A percentile compares a stretch with the other conserved stretches of the same genome.
Conservation (phyloP, 2,888 invertebrate species). For the Nesidiocoris tenuis region DNA sequence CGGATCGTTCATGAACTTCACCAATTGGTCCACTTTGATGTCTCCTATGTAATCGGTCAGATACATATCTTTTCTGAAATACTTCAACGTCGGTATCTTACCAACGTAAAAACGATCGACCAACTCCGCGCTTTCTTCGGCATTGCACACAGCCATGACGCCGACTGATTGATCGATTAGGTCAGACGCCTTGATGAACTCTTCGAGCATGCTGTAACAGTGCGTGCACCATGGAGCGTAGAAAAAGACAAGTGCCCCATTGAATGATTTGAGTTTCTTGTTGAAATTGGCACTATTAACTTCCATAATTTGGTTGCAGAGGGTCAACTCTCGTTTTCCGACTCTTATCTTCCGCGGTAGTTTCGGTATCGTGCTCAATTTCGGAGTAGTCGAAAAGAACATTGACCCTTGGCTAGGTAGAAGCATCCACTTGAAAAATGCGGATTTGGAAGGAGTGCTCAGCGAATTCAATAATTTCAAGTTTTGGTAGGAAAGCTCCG, state of each 20-base stretch:
- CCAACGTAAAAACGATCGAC: conserved; percentile 24
- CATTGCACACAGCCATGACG: conserved; percentile 28
- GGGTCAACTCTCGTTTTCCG: background rate
- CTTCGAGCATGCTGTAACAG: background rate
- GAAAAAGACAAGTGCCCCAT: conserved; percentile 17
- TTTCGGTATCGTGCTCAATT: background rate
- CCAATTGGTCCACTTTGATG: conserved; percentile 14
- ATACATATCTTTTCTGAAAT: conserved; percentile 21
- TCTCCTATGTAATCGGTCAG: conserved; percentile 39
- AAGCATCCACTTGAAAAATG: background rate
- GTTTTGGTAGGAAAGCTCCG: too few relatives aligned
- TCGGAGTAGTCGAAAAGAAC: background rate
- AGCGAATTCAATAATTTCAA: background rate
- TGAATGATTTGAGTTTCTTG: conserved; percentile 10
- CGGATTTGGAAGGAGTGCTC: background rate
- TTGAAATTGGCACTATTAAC: conserved; percentile 19
- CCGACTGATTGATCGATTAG: conserved; percentile 4
- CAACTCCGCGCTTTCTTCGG: conserved; percentile 29
- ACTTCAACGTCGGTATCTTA: conserved; percentile 36
- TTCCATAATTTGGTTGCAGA: conserved; percentile 17
- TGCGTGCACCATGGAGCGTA: conserved; percentile 27
- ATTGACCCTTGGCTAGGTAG: background rate
- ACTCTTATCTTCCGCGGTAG: conserved; percentile 13
- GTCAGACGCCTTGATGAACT: conserved; percentile 23
- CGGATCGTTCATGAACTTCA: conserved; percentile 33